These are phyloP conservation scores for Gallirallus australis DNA, from an alignment of 2,797 vertebrate species.

Conservation along the genomic window DNA sequence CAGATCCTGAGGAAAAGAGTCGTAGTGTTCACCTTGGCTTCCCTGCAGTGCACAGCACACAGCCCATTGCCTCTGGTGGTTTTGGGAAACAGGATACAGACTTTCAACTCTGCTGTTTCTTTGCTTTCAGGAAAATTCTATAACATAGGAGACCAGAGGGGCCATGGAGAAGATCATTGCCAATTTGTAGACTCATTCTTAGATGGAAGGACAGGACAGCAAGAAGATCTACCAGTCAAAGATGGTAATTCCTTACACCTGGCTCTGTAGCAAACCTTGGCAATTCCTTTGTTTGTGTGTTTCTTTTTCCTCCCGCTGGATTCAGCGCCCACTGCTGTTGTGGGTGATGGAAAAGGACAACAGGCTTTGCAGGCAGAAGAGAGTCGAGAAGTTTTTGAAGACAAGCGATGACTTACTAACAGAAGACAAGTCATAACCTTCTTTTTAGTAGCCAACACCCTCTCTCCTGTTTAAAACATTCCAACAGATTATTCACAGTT, in stretches of 20 bases:
- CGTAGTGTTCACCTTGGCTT: background rate
- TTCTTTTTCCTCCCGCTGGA: background rate
- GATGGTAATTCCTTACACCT: slow-evolving; percentile 78
- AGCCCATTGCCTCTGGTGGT: background rate
- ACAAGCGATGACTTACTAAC: background rate
- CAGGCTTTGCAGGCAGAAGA: background rate
- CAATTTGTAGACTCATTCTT: slow-evolving; percentile 98
- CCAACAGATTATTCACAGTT: background rate
- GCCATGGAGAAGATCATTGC: slow-evolving; percentile 96
- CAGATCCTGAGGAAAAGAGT: background rate
- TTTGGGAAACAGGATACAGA: background rate
- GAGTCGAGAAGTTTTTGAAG: background rate
- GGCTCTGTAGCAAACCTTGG: background rate
- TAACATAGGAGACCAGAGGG: slow-evolving; percentile 95
- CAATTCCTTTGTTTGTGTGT: background rate
- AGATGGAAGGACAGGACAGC: slow-evolving; percentile 92
- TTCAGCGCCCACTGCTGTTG: background rate
- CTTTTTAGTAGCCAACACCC: background rate
- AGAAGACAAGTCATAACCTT: background rate
- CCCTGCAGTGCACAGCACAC: background rate
- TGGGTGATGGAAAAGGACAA: background rate
- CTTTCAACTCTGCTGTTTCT: background rate
- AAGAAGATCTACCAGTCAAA: slow-evolving; percentile 87
- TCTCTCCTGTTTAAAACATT: background rate
- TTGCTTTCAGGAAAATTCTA: slow-evolving; percentile 91